Evolutionary conservation across 2,113 vertebrate genomes (phyloP).

Genomic region (Oplegnathus fasciatus): DNA sequence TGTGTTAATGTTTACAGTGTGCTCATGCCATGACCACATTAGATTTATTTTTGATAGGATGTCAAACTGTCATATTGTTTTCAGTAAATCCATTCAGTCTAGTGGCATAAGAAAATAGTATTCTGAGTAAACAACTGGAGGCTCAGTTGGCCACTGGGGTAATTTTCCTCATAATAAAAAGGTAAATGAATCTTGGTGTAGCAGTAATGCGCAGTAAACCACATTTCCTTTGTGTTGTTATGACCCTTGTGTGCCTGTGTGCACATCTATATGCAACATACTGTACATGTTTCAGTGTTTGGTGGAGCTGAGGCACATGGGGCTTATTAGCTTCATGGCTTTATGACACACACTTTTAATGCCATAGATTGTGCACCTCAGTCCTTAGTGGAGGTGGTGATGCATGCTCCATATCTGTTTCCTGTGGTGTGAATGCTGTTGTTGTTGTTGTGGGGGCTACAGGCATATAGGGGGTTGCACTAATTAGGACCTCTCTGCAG

Average conservation of each 20-base stretch:
- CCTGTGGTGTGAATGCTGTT: constrained; percentile 48
- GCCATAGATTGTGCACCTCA: constrained; percentile 27
- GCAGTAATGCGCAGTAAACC: constrained; percentile 30
- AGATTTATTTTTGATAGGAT: constrained; percentile 47
- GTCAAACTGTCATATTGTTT: constrained; percentile 41
- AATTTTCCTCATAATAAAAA: constrained; percentile 44
- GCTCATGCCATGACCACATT: constrained; percentile 24
- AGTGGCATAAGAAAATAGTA: constrained; percentile 13
- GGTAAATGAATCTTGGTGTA: constrained; percentile 43
- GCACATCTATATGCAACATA: constrained; percentile 30
- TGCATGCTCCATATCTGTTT: constrained; percentile 55
- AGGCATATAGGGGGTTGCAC: constrained; percentile 51
- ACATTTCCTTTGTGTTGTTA: constrained; percentile 41
- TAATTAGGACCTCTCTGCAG: constrained; percentile 78
- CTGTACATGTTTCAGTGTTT: constrained; percentile 23
- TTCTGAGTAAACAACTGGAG: constrained; percentile 43
- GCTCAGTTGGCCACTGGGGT: constrained; percentile 34
- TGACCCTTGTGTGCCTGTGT: constrained; percentile 34
- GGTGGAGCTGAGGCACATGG: constrained; percentile 7
- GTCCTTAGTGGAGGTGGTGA: constrained; percentile 25
- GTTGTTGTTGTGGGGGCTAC: constrained; percentile 51
- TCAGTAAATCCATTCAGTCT: constrained; percentile 36
- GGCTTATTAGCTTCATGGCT: constrained; percentile 49
- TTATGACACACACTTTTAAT: constrained; percentile 57
- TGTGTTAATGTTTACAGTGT: constrained; percentile 30